Percentiles rank a stretch among this genome's conserved stretches.
Evolutionary conservation across 23 tunicate species (phyloP).

Genomic region (Clavelina lepadiformis): DNA sequence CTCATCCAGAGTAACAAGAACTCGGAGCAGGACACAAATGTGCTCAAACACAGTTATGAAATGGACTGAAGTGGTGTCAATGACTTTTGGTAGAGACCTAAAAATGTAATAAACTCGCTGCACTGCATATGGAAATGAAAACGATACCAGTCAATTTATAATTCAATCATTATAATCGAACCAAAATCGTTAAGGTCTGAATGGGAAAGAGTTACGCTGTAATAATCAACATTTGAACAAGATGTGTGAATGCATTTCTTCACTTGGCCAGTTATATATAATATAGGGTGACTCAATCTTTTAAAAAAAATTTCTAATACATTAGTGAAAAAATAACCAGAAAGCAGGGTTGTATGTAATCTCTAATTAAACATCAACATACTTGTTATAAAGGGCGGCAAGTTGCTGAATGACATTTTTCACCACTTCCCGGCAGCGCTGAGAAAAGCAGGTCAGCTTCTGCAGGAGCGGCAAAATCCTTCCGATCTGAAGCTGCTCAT

Average conservation of each 20-base stretch:
- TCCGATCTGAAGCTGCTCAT: slow-evolving; percentile 44
- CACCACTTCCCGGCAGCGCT: slow-evolving; percentile 65
- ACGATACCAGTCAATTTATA: too few relatives aligned
- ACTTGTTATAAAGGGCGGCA: slow-evolving; percentile 89
- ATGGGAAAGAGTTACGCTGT: too few relatives aligned
- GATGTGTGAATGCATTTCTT: too few relatives aligned
- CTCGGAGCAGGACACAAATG: slow-evolving; percentile 37
- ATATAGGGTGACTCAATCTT: too few relatives aligned
- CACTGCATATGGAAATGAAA: too few relatives aligned
- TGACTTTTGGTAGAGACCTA: slow-evolving; percentile 82
- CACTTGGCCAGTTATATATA: too few relatives aligned
- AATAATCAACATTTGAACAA: too few relatives aligned
- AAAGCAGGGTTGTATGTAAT: neutral
- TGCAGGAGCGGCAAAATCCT: slow-evolving; percentile 71
- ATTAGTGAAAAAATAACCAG: neutral
- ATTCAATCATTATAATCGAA: too few relatives aligned
- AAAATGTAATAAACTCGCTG: too few relatives aligned
- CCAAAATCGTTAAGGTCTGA: too few relatives aligned
- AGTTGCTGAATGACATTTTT: slow-evolving; percentile 69
- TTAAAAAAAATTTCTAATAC: too few relatives aligned
- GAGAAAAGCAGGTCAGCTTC: slow-evolving; percentile 56
- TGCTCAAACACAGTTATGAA: slow-evolving; percentile 56
- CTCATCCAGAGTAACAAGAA: slow-evolving; percentile 62
- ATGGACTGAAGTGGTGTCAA: slow-evolving; percentile 63
- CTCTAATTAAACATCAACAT: neutral